A percentile compares a stretch with the other conserved stretches of the same genome.
Conservation (phyloP, 2,113 vertebrate genomes). For the Phainopepla nitens region DNA sequence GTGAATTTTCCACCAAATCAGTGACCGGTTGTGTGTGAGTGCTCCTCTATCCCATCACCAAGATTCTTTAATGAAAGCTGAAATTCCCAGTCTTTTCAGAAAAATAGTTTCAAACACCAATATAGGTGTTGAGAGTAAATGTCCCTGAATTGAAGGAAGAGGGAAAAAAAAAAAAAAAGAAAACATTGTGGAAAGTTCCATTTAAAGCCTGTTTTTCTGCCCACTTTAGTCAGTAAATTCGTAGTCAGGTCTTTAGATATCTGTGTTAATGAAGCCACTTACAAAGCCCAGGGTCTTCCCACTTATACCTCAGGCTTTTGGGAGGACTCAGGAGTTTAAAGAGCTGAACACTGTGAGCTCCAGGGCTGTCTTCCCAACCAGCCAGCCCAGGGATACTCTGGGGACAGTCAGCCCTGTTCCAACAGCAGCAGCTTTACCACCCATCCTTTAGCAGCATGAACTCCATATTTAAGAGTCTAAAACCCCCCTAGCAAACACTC, state of each 20-base stretch:
- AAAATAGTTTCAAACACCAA: neutral
- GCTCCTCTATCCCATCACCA: neutral
- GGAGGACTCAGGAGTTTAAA: neutral
- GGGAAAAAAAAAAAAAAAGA: rapidly evolving
- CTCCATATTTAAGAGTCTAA: neutral
- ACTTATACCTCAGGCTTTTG: neutral
- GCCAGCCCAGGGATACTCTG: neutral
- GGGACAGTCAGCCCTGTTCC: neutral
- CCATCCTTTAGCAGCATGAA: neutral
- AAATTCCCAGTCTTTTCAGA: neutral
- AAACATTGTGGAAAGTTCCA: neutral
- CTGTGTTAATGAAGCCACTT: neutral
- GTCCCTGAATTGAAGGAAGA: neutral
- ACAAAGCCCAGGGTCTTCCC: neutral
- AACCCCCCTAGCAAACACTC: neutral
- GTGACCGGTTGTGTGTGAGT: neutral
- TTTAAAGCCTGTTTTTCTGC: neutral
- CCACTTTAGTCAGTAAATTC: neutral
- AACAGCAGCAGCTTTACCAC: neutral
- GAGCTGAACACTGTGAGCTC: neutral
- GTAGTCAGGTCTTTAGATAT: neutral
- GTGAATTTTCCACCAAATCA: neutral
- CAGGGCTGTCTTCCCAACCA: neutral
- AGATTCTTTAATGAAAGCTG: neutral
- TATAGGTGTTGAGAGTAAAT: neutral